Conservation (phyloP, 2,888 invertebrate species). For the Neelides folsomi region DNA sequence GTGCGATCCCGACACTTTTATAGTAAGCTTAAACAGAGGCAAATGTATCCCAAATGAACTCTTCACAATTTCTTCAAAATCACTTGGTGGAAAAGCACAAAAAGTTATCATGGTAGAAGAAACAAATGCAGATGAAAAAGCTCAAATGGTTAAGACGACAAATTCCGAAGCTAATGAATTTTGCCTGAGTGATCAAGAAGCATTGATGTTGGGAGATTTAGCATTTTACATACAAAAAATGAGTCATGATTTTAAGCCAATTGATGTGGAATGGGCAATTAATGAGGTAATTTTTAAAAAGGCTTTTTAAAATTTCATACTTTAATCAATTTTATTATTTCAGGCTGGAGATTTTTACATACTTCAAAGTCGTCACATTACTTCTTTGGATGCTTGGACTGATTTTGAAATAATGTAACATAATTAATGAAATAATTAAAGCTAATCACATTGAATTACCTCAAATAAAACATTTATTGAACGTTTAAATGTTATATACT, state of each 20-base stretch:
- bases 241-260: constrained; percentile 48
- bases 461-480: too few relatives aligned
- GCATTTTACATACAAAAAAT: constrained; percentile 50
- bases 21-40: constrained; percentile 45
- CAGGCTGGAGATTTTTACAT: constrained; percentile 42
- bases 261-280: constrained; percentile 73
- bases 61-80: constrained; percentile 39
- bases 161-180: constrained; percentile 39
- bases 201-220: constrained; percentile 45
- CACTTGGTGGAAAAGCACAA: constrained; percentile 41
- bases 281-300: constrained; percentile 40
- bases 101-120: constrained; percentile 42
- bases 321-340: not conserved
- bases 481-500: too few relatives aligned
- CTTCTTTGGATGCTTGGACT: constrained; percentile 56
- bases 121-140: constrained; percentile 37
- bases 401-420: constrained; percentile 57
- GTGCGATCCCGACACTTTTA: constrained; percentile 61
- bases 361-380: constrained; percentile 66
- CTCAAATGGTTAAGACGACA: constrained; percentile 38
- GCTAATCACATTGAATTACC: too few relatives aligned
- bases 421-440: too few relatives aligned
- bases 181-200: constrained; percentile 47
- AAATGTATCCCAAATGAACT: constrained; percentile 37
- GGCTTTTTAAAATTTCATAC: not conserved